Evolutionary conservation across 2,888 invertebrate species (phyloP).

Genomic region (Desoria tigrina): DNA sequence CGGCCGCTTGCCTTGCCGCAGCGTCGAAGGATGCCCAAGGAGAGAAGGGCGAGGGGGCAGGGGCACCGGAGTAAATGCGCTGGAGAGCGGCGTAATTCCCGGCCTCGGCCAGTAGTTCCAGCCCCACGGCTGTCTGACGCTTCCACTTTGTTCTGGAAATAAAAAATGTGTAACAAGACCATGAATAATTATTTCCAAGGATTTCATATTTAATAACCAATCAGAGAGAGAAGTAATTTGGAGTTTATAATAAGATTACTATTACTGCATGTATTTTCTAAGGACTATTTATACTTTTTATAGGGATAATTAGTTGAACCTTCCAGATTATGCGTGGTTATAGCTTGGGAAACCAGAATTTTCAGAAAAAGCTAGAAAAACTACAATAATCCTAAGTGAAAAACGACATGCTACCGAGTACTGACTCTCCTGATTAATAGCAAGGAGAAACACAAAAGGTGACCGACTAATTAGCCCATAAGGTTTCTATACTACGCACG

Average conservation of each 20-base stretch:
- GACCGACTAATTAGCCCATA: constrained; percentile 47
- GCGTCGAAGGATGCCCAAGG: constrained; percentile 64
- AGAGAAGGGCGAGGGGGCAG: constrained; percentile 59
- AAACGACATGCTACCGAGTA: constrained; percentile 31
- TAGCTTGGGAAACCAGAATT: constrained; percentile 17
- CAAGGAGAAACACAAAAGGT: constrained; percentile 34
- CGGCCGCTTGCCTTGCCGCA: constrained; percentile 67
- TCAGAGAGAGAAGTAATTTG: no score
- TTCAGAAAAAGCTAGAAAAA: not conserved
- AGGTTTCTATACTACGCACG: constrained; percentile 29
- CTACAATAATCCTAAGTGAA: constrained; percentile 21
- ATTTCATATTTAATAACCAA: no score
- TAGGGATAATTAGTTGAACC: not conserved
- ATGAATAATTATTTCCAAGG: not conserved
- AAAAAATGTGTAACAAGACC: not conserved
- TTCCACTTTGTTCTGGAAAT: constrained; percentile 99
- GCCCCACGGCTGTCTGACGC: constrained; percentile 94
- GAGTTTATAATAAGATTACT: no score
- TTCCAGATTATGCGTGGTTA: not conserved
- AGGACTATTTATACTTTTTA: no score
- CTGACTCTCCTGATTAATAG: constrained; percentile 36
- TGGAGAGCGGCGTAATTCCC: constrained; percentile 99
- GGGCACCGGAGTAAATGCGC: constrained; percentile 73
- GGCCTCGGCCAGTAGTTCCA: constrained; percentile 94
- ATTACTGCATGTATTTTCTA: no score